phyloP scores from a whole-genome alignment of 2,888 invertebrate species.

The Stenichneumon culpator region DNA sequence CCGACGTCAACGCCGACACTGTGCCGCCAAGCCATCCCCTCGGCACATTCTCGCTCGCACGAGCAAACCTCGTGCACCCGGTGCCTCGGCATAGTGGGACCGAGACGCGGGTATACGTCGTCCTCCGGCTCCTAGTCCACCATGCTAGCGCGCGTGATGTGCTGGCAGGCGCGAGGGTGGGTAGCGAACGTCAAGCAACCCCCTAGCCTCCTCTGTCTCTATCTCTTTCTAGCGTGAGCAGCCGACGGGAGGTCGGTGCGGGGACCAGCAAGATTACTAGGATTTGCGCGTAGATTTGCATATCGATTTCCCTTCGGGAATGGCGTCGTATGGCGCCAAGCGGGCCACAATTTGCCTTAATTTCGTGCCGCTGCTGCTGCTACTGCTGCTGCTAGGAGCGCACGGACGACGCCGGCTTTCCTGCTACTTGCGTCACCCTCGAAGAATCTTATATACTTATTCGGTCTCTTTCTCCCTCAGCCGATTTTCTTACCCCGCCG shows the following conservation, averaged over 20 bases:
- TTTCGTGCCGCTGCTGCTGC: slow-evolving; percentile 72
- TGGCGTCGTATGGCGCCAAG: slow-evolving; percentile 76
- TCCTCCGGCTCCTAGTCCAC: slow-evolving; percentile 53
- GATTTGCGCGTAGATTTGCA: slow-evolving; percentile 84
- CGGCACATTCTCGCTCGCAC: slow-evolving; percentile 55
- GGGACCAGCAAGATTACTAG: slow-evolving; percentile 81
- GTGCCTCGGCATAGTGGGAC: slow-evolving; percentile 31
- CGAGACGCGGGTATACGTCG: slow-evolving; percentile 26
- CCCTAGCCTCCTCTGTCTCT: slow-evolving; percentile 52
- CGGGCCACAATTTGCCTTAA: slow-evolving; percentile 82
- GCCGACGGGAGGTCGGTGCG: slow-evolving; percentile 60
- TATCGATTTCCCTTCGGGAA: slow-evolving; percentile 81
- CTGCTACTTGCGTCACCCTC: slow-evolving; percentile 20
- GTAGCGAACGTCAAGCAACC: slow-evolving; percentile 55
- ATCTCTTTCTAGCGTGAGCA: slow-evolving; percentile 63
- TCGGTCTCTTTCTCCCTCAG: background rate
- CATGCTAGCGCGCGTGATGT: slow-evolving; percentile 65
- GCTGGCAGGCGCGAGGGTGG: slow-evolving; percentile 42
- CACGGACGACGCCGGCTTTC: slow-evolving; percentile 55
- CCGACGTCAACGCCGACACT: slow-evolving; percentile 70
- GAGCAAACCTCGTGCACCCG: slow-evolving; percentile 50
- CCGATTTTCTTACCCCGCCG: slow-evolving; percentile 11
- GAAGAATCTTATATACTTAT: slow-evolving; percentile 15
- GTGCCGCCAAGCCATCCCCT: slow-evolving; percentile 53
- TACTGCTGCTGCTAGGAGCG: slow-evolving; percentile 33